These are phyloP conservation scores for Drosophila leonis DNA, from an alignment of 2,888 invertebrate genomes.

Conservation along the genomic window DNA sequence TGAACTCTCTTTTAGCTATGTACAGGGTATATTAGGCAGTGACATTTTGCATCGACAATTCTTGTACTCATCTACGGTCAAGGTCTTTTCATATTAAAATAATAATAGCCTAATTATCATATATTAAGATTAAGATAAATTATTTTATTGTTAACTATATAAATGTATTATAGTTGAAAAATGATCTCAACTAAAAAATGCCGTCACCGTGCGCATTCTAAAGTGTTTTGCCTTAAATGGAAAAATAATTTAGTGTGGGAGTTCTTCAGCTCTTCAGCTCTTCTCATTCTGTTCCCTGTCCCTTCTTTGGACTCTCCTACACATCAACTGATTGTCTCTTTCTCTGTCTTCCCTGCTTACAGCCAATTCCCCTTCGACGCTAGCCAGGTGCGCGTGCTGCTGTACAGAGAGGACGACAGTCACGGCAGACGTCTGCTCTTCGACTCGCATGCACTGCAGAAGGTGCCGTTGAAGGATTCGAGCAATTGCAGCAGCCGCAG, in stretches of 20 bases:
- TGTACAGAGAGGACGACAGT: slow-evolving; percentile 94
- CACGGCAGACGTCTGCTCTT: slow-evolving; percentile 92
- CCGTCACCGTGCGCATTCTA: background rate
- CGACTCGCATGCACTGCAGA: slow-evolving; percentile 91
- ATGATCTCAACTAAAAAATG: background rate
- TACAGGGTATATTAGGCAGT: background rate
- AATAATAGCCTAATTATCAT: background rate
- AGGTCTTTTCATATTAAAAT: background rate
- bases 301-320: background rate
- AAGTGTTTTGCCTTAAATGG: background rate
- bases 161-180: background rate
- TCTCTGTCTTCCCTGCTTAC: slow-evolving; percentile 31
- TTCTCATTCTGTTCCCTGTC: background rate
- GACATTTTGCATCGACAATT: background rate
- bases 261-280: background rate
- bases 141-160: background rate
- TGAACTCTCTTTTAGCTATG: too few relatives aligned
- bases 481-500: slow-evolving; percentile 29
- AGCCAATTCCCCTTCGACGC: slow-evolving; percentile 88
- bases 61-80: background rate
- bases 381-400: slow-evolving; percentile 91
- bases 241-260: too few relatives aligned
- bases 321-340: background rate
- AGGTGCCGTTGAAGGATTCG: slow-evolving; percentile 86
- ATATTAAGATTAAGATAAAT: background rate